Evolutionary conservation across 1,140 invertebrate genomes (phyloP), one percentile per base, ranked within the genome.

Genomic region (Drosophila tristis): DNA sequence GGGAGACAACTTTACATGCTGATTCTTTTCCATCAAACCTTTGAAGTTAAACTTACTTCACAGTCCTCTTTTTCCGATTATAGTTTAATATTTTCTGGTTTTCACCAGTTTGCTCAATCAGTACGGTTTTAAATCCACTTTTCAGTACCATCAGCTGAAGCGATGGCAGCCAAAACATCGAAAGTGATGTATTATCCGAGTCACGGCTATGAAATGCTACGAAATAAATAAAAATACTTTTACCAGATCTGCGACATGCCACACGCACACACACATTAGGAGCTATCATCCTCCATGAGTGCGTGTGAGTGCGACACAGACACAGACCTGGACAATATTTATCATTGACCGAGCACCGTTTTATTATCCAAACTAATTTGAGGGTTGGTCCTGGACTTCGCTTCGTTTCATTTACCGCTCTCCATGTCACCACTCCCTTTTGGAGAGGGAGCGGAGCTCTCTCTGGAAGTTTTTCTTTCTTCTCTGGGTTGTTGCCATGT

Each of bases 301-400:
- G 23, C 20, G 15, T 56, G 11, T 68, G 16, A 29, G 49, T 59
- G 26, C 2, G 47, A 23, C 35, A 57, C 20, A 45, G 60, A 64
- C 35, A 57, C 26, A 49, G 70, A 64, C 71, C 53, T 53, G 54
- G 72, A 39, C 60, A 74, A 74, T 64, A 70, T 70, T 70, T 57
- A 49, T 35, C 66, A 68, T 68, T 57, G 66, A 43, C 63, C 66
- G 66, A 70, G 64, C 65, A 61, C 66, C 74, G 63, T 74, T 79
- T 79, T 87, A 89, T 82, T 81, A 76, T 84, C 71, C 61, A 70
- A 87, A 89, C 79, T 84, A 89, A 84, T 84, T 79, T 73, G 63
- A 82, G 84, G 82, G 82, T 89, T 87, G 82, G 49, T 89, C 84
- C 60, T 61, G 62, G 68, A 68, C 74, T 71, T 64, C 43, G 7